Base-by-base conservation (phyloP, 2,113 vertebrate genomes). In the Ornithorhynchus anatinus region DNA sequence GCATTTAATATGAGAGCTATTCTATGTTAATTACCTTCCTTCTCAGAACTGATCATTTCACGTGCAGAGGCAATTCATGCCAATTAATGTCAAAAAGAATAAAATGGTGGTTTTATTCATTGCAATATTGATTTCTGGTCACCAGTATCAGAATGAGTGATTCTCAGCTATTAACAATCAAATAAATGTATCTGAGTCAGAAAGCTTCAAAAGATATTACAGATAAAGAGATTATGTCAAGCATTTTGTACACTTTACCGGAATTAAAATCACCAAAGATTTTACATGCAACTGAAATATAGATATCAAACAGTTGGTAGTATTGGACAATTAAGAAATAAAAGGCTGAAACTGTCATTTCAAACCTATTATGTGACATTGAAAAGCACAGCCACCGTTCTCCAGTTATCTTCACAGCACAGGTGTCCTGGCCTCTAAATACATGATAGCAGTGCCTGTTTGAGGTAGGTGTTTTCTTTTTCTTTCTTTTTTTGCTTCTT, bases 131-230 rank as follows among this genome's bases (percentile, higher is more conserved):
- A 75, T 83, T 61, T 53, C 75, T 83, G 37, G 40, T 84, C 79
- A 84, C 77, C 69, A 77, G 75, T 84, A 71, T 71, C 62, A 74
- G 76, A 60, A 45, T 67, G 75, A 77, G 85, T 20, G 15, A 22
- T 57, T 53, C 75, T 84, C 59, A 79, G 70, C 53, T 33, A 79
- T 85, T 71, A 80, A 71, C 23, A 75, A 56, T 73, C 79, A 75
- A 85, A 87, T 78, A 78, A 79, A 85, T 75, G 60, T 81, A 75
- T 68, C 35, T 61, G 78, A 73, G 81, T 84, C 72, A 19, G 39
- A 71, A 81, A 72, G 27, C 65, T 75, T 73, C 63, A 69, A 74
- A 65, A 73, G 67, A 79, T 65, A 74, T 87, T 72, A 74, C 81
- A 85, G 79, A 40, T 82, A 58, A 56, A 63, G 29, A 45, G 27